A percentile compares a stretch with the other conserved stretches of the same genome.
These are phyloP conservation scores for Harpalus rufipes DNA, from an alignment of 2,888 invertebrate genomes.

Conservation along the genomic window DNA sequence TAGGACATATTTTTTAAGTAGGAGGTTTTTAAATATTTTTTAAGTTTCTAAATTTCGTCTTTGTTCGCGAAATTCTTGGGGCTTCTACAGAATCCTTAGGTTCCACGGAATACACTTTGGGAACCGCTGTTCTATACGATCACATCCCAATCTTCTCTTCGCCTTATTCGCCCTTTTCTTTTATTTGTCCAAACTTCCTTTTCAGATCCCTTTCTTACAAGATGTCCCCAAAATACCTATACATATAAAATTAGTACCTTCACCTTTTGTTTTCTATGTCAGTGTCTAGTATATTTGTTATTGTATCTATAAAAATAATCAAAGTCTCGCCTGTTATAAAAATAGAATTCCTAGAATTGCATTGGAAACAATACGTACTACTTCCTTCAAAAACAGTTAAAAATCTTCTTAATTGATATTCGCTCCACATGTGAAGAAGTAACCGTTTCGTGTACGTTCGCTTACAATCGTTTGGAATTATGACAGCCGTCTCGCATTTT, in stretches of 20 bases:
- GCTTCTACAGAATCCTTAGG: too few relatives aligned
- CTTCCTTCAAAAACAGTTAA: constrained; percentile 25
- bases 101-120: too few relatives aligned
- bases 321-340: neutral
- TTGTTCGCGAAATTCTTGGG: too few relatives aligned
- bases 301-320: neutral
- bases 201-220: too few relatives aligned
- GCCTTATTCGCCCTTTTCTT: too few relatives aligned
- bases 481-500: constrained; percentile 53
- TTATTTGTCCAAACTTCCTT: too few relatives aligned
- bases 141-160: too few relatives aligned
- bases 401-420: constrained; percentile 25
- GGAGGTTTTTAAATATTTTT: too few relatives aligned
- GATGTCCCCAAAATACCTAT: neutral
- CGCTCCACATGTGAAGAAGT: constrained; percentile 12
- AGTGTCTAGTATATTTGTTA: neutral
- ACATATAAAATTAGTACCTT: neutral
- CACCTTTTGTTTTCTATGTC: neutral
- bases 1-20: too few relatives aligned
- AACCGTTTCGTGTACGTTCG: constrained; percentile 28
- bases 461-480: constrained; percentile 41
- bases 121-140: too few relatives aligned
- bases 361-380: constrained; percentile 3
- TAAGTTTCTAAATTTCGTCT: too few relatives aligned
- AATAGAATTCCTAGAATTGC: neutral